phyloP scores from a whole-genome alignment of 1,140 invertebrate species.

The Halictus rubicundus region DNA sequence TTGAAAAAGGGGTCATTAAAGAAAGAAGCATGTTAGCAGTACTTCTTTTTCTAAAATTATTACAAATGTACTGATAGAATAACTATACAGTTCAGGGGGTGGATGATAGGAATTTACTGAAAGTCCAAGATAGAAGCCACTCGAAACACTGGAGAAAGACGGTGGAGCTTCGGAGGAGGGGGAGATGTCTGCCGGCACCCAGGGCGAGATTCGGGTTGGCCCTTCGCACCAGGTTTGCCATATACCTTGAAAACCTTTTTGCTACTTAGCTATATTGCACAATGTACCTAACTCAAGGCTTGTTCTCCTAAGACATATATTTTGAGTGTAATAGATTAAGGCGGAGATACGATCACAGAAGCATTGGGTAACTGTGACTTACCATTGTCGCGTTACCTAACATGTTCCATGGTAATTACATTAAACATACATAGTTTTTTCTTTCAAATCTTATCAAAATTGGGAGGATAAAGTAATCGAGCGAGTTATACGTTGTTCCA shows the following conservation, averaged over 20 bases:
- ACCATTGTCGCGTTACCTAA: conserved; percentile 24
- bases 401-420: conserved; percentile 21
- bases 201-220: conserved; percentile 97
- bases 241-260: conserved; percentile 72
- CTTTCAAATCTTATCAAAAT: not conserved
- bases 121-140: conserved; percentile 77
- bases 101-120: conserved; percentile 79
- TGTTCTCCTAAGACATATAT: conserved; percentile 60
- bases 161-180: conserved; percentile 79
- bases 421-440: not conserved
- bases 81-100: conserved; percentile 77
- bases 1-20: conserved; percentile 38
- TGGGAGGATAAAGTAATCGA: not conserved
- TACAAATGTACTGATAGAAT: conserved; percentile 66
- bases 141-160: conserved; percentile 81
- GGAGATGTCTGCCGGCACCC: conserved; percentile 88
- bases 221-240: conserved; percentile 92
- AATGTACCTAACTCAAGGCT: conserved; percentile 75
- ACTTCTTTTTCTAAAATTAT: conserved; percentile 45
- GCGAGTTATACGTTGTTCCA: not conserved
- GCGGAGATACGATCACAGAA: conserved; percentile 18
- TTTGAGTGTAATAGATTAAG: conserved; percentile 37
- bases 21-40: conserved; percentile 60
- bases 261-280: conserved; percentile 76
- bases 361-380: conserved; percentile 29